phyloP scores from a whole-genome alignment of 1,140 invertebrate species.

The Nasonia longicornis region DNA sequence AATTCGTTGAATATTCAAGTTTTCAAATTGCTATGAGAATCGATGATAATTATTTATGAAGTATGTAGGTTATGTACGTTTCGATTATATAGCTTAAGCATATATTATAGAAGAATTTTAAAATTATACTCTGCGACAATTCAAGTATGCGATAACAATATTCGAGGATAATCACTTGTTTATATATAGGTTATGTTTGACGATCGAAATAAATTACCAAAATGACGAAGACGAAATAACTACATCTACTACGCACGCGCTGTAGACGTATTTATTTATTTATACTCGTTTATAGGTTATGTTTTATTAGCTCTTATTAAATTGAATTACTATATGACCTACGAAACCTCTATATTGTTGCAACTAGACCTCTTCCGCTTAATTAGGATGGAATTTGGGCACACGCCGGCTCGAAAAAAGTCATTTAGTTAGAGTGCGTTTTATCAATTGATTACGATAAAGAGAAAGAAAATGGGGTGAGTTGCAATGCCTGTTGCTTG shows the following conservation, averaged over 20 bases:
- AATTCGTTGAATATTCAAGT: slow-evolving; percentile 20
- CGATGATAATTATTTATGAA: slow-evolving; percentile 16
- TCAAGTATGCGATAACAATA: background rate
- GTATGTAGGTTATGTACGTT: background rate
- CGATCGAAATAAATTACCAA: background rate
- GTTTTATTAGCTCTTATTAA: background rate
- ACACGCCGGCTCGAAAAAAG: slow-evolving; percentile 4
- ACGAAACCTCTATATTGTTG: slow-evolving; percentile 19
- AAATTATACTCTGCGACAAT: background rate
- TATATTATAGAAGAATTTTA: background rate
- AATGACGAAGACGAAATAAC: background rate
- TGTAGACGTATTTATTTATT: background rate
- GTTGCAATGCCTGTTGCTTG: slow-evolving; percentile 35
- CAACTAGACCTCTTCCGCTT: background rate
- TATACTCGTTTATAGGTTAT: background rate
- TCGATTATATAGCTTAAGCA: slow-evolving; percentile 2
- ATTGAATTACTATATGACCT: background rate
- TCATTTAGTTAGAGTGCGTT: background rate
- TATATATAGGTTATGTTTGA: slow-evolving; percentile 14
- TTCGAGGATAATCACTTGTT: background rate
- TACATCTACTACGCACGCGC: background rate
- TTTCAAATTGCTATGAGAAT: slow-evolving; percentile 15
- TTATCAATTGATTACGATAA: background rate
- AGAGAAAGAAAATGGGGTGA: background rate
- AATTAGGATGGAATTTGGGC: slow-evolving; percentile 5